phyloP scores from a whole-genome alignment of 2,113 vertebrate species.

The Campylorhamphus procurvoides region DNA sequence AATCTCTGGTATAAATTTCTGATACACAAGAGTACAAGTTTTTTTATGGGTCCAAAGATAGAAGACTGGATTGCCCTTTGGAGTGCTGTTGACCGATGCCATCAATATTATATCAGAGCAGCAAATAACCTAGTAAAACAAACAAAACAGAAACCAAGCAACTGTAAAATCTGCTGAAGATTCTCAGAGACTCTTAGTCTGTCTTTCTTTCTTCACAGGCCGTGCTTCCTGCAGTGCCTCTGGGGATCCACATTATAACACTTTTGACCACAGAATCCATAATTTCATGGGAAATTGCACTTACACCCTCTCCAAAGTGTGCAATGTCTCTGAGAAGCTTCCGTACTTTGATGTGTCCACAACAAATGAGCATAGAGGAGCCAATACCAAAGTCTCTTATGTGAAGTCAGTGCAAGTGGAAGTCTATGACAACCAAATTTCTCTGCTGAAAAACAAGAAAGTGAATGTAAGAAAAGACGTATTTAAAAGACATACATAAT shows the following conservation, averaged over 20 bases:
- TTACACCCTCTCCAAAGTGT: constrained; percentile 84
- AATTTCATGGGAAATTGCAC: constrained; percentile 90
- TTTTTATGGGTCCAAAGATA: not conserved
- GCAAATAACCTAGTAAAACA: not conserved
- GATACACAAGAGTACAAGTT: not conserved
- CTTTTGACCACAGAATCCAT: constrained; percentile 67
- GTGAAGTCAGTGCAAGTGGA: constrained; percentile 81
- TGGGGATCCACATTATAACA: constrained; percentile 66
- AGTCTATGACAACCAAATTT: constrained; percentile 67
- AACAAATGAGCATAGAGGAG: constrained; percentile 85
- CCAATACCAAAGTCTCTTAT: constrained; percentile 83
- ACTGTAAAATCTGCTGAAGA: not conserved
- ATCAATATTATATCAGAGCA: not conserved
- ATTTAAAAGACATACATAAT: not conserved
- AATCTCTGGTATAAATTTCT: not conserved
- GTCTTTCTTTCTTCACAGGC: not conserved
- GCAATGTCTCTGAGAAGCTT: constrained; percentile 67
- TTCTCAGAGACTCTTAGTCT: not conserved
- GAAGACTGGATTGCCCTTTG: not conserved
- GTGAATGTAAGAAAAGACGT: constrained; percentile 77
- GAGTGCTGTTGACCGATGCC: not conserved
- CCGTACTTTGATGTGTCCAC: constrained; percentile 83
- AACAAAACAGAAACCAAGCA: not conserved
- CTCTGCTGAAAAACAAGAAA: constrained; percentile 81
- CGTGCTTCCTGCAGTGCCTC: constrained; percentile 39